Base-by-base conservation (phyloP, 2,113 vertebrate species). In the Prinia subflava region DNA sequence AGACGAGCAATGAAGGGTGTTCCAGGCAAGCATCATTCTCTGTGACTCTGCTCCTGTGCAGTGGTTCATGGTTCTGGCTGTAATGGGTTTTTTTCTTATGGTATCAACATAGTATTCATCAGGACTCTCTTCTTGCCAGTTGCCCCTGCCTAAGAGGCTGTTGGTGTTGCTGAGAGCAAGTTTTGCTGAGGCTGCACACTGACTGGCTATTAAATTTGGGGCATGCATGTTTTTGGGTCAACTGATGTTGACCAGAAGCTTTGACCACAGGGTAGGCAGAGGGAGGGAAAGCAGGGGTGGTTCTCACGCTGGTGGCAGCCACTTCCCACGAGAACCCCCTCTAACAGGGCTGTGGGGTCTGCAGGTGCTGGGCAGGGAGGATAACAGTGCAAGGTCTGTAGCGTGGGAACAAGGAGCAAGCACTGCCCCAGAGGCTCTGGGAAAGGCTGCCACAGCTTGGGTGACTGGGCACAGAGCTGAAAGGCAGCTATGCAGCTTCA, bases 271-370 rank as follows among this genome's bases (percentile, higher is more conserved):
- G 2, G 33, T 53, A 52, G 84, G 53, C 79, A 47, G 64, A 90
- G 53, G 82, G 91, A 87, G 65, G 60, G 92, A 35, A 82, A 49
- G 73, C 64, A 79, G 53, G 56, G 41, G 50, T 14, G 62, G 49
- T 91, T 95, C 92, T 89, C 95, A 96, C 22, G n/a, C 78, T 85
- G 74, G 67, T 60, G 78, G 82, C 65, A 71, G n/a, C 13, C 44
- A 3, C 88, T 96, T 95, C 95, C 74, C 94, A 95, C 3, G 96
- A 73, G 94, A 96, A 96, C 37, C 31, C 47, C 39, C 69, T 7
- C 9, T 13, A 49, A 31, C 49, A 82, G 5, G 0, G 5, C 9
- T 1, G 9, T 44, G 3, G 74, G 49, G 11, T 37, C 24, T 91
- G 95, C 96, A 97, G 92, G 95, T 95, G 90, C 33, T 9, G 39